These are phyloP conservation scores for Diadophis punctatus DNA, from an alignment of 2,113 vertebrate species.

Conservation along the genomic window DNA sequence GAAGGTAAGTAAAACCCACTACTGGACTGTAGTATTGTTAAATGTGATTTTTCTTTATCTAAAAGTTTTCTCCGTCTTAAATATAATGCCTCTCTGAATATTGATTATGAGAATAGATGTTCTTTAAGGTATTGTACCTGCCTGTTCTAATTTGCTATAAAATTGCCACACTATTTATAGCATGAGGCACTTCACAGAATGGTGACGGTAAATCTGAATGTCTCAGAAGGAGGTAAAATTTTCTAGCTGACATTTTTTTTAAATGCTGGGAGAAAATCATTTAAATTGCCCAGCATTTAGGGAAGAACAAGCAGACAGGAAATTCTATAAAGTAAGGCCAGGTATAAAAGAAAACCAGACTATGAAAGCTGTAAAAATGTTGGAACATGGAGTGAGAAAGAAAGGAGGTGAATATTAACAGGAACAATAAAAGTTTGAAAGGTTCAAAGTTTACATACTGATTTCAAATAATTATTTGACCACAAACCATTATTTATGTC, in stretches of 20 bases:
- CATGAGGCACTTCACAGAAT: not conserved
- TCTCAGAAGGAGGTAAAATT: not conserved
- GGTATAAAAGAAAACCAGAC: not conserved
- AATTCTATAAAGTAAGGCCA: not conserved
- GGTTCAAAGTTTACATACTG: not conserved
- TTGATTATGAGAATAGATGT: not conserved
- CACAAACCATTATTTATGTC: not conserved
- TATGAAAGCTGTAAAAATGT: not conserved
- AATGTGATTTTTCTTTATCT: not conserved
- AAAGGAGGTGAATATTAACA: not conserved
- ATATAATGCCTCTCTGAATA: not conserved
- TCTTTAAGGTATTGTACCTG: not conserved
- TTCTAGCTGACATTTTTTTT: not conserved
- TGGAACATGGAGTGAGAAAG: not conserved
- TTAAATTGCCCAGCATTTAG: not conserved
- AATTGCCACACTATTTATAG: not conserved
- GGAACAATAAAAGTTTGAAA: not conserved
- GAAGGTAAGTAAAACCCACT: too few species aligned
- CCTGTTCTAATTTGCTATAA: not conserved
- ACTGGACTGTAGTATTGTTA: not conserved
- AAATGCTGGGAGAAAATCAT: not conserved
- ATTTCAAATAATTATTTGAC: not conserved
- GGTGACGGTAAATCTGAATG: not conserved
- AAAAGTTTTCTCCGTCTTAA: not conserved
- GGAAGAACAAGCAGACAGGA: not conserved